Base-by-base conservation (phyloP, 64 coral and sea anemone species). In the Actinia tenebrosa region DNA sequence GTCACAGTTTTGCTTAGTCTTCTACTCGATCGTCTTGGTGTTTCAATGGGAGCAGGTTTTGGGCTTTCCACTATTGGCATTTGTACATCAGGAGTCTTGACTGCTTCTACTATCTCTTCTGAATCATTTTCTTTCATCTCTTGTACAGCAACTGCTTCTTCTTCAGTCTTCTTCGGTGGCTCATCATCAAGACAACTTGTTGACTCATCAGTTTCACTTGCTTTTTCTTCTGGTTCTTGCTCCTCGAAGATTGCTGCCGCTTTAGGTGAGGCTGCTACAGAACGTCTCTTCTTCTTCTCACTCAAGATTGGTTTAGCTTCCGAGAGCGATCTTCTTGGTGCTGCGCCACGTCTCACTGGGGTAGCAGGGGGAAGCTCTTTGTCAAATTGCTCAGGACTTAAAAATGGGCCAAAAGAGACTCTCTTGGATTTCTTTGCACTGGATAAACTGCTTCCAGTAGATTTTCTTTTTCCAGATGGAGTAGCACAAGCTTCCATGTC, bases 361-460 rank as follows among this genome's bases (percentile, higher is more conserved):
- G 97, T 99, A 18, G 91, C 77, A 16, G 93, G 88, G 14, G 97
- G 97, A 2, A 99, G 64, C 0, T 81, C 47, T 83, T 93, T 95
- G 77, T 95, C 93, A 91, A 99, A 99, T 3, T 95, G 97, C 80
- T 99, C 97, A 79, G 97, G 97, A 81, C 97, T 99, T 0, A 99
- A 64, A 54, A 95, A 77, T 80, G 97, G 93, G 44, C 97, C 97
- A 93, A 98, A 98, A 0, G 96, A 98, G 16, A 98, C 96, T 30
- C 96, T 71, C 43, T 98, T 98, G 18, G 66, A 88, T 27, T 50
- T 87, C 47, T 54, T 93, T 53, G 64, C 54, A 45, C 77, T 71
- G 19, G 84, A 87, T 14, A 44, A 0, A 2, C 82, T 66, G 1
- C 61, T 68, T 15, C 75, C 88, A 16, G 63, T 44, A 45, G 90